These are phyloP conservation scores for Ariolimax columbianus DNA, from an alignment of 2,888 invertebrate species.

Conservation along the genomic window DNA sequence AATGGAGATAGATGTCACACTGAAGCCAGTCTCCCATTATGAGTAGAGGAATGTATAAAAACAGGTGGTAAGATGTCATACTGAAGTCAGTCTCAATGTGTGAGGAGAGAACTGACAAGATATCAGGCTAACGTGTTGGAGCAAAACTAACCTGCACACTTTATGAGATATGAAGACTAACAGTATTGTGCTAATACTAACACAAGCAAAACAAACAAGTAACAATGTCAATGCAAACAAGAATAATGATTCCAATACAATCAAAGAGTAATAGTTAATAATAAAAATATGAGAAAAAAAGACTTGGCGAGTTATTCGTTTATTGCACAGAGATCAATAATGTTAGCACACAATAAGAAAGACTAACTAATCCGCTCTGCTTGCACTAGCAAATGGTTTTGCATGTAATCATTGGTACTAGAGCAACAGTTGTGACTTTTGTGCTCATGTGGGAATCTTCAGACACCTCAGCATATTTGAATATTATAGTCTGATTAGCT, in stretches of 20 bases:
- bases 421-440: neutral
- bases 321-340: conserved; percentile 51
- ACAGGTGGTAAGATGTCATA: too few species aligned
- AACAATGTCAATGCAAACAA: too few species aligned
- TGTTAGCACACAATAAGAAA: conserved; percentile 42
- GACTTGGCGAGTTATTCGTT: conserved; percentile 43
- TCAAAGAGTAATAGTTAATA: neutral
- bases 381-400: conserved; percentile 5
- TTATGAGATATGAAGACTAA: neutral
- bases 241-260: conserved; percentile 1
- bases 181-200: conserved; percentile 2
- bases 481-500: neutral
- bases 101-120: too few species aligned
- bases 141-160: too few species aligned
- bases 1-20: too few species aligned
- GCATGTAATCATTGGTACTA: neutral
- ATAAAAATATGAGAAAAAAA: conserved; percentile 5
- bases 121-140: too few species aligned
- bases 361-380: neutral
- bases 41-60: too few species aligned
- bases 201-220: too few species aligned
- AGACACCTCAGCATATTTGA: neutral
- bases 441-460: neutral
- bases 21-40: too few species aligned
- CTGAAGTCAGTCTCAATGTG: too few species aligned